Conservation (phyloP, 2,797 vertebrate genomes). For the Erethizon dorsatum region DNA sequence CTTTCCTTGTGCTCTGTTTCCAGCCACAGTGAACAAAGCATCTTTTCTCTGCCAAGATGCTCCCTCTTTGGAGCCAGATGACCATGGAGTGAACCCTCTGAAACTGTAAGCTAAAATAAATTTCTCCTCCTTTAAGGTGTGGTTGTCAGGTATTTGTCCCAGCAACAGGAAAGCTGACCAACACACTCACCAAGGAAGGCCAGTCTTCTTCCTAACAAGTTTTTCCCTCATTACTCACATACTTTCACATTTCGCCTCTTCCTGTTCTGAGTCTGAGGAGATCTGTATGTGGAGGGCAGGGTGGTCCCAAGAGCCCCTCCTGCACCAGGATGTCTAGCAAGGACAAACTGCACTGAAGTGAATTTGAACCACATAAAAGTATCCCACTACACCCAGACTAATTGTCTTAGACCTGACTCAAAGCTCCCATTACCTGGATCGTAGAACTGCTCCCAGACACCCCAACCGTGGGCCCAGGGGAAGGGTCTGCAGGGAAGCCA, state of each 20-base stretch:
- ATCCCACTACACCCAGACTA: not conserved
- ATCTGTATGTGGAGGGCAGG: rapidly evolving
- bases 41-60: not conserved
- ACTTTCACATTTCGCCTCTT: not conserved
- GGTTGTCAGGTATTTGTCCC: not conserved
- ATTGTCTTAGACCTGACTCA: not conserved
- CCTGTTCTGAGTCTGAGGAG: not conserved
- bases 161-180: not conserved
- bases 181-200: not conserved
- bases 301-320: not conserved
- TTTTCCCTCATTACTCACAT: not conserved
- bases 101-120: not conserved
- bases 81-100: not conserved
- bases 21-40: not conserved
- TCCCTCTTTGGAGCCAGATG: not conserved
- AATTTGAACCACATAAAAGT: constrained; percentile 14
- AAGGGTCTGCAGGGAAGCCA: not conserved
- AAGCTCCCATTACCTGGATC: not conserved
- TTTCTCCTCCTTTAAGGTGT: not conserved
- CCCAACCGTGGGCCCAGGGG: not conserved
- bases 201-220: not conserved
- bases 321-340: not conserved
- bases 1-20: not conserved
- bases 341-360: not conserved
- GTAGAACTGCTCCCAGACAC: not conserved